Evolutionary conservation across 2,113 vertebrate genomes (phyloP).

Genomic region (Stomatorhinus ivindoensis): DNA sequence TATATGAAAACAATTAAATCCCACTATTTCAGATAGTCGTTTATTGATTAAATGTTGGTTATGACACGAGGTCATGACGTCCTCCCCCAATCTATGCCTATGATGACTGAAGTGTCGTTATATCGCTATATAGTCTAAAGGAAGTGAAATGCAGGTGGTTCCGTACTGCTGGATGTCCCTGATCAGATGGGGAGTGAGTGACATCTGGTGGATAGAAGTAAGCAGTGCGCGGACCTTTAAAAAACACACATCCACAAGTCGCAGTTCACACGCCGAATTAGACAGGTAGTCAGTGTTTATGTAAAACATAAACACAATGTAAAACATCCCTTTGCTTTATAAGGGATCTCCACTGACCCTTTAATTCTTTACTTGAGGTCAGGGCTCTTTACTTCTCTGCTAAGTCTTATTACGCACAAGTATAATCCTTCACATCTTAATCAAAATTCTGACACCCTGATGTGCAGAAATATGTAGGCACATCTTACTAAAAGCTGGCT

Average conservation of each 20-base stretch:
- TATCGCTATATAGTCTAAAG: background rate
- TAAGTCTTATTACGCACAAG: background rate
- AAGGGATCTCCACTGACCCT: background rate
- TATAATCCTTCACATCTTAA: background rate
- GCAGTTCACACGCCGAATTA: background rate
- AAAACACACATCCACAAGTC: background rate
- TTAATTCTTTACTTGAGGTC: background rate
- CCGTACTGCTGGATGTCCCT: background rate
- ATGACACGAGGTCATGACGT: background rate
- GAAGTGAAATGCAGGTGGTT: background rate
- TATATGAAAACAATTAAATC: background rate
- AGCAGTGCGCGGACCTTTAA: background rate
- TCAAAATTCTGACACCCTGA: background rate
- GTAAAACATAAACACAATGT: no score
- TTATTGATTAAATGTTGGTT: background rate
- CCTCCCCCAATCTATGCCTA: background rate
- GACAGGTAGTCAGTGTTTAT: background rate
- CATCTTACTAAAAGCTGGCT: background rate
- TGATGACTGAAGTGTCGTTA: background rate
- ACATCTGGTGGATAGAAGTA: constrained; percentile 10
- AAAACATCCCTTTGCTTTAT: no score
- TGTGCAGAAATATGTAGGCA: background rate
- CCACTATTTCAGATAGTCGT: background rate
- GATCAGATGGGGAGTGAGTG: background rate
- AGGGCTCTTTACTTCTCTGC: background rate